A percentile compares a stretch with the other conserved stretches of the same genome.
These are phyloP conservation scores for Rhingia campestris DNA, from an alignment of 2,888 invertebrate genomes.

Conservation along the genomic window DNA sequence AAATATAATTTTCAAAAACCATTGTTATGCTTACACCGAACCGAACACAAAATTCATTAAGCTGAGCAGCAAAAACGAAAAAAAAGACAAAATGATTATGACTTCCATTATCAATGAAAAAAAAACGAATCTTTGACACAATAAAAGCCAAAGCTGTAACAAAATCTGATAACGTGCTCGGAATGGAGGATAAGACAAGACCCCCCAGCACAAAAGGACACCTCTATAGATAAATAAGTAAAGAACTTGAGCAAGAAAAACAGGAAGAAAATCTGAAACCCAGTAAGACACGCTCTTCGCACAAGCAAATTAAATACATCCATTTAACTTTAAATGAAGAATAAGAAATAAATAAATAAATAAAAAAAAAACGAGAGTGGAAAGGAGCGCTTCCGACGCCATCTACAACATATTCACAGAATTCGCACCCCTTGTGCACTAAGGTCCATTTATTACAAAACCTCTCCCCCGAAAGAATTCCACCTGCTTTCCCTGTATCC, in stretches of 20 bases:
- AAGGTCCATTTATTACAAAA: slow-evolving; percentile 63
- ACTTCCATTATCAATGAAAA: slow-evolving; percentile 58
- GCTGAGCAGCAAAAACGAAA: slow-evolving; percentile 4
- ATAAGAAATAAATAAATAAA: slow-evolving; percentile 49
- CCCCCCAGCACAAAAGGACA: slow-evolving; percentile 13
- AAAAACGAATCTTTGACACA: slow-evolving; percentile 55
- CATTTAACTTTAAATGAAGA: slow-evolving; percentile 65
- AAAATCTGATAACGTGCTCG: slow-evolving; percentile 66
- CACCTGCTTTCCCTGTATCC: slow-evolving; percentile 47
- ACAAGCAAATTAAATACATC: slow-evolving; percentile 68
- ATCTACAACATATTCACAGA: slow-evolving; percentile 11
- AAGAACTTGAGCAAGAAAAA: slow-evolving; percentile 9
- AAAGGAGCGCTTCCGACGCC: slow-evolving; percentile 22
- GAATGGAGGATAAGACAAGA: slow-evolving; percentile 48
- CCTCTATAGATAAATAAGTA: slow-evolving; percentile 27
- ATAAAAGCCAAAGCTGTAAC: slow-evolving; percentile 42
- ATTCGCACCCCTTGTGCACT: slow-evolving; percentile 53
- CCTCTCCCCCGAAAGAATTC: slow-evolving; percentile 45
- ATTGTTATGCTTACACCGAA: slow-evolving; percentile 19
- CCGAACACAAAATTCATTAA: slow-evolving; percentile 40
- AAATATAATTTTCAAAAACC: slow-evolving; percentile 14
- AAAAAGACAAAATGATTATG: slow-evolving; percentile 47
- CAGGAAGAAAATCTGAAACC: slow-evolving; percentile 18
- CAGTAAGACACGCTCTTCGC: slow-evolving; percentile 56
- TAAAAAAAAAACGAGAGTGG: slow-evolving; percentile 28